Conservation (phyloP, 2,113 vertebrate species). For the Brachypteracias leptosomus region DNA sequence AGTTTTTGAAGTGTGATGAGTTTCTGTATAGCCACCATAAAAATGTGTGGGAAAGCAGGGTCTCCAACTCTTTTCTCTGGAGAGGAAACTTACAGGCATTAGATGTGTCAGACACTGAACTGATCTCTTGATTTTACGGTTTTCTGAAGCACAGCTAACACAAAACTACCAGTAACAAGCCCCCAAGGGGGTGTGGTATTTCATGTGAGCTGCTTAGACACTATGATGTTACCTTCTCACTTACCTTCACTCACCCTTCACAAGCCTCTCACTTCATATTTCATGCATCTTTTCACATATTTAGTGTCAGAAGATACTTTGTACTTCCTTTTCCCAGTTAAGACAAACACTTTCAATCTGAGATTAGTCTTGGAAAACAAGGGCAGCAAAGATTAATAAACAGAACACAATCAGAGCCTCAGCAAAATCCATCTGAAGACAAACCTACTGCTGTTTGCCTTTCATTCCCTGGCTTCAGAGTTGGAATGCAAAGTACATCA, state of each 20-base stretch:
- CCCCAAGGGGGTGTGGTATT: not conserved
- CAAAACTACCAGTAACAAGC: not conserved
- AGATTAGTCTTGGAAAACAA: slow-evolving; percentile 48
- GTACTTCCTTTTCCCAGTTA: slow-evolving; percentile 66
- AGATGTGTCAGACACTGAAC: not conserved
- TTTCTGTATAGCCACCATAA: not conserved
- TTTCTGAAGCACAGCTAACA: not conserved
- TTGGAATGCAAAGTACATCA: not conserved
- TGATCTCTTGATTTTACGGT: not conserved
- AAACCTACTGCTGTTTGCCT: not conserved
- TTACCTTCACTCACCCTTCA: slow-evolving; percentile 2
- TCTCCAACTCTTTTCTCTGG: not conserved
- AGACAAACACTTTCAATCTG: slow-evolving; percentile 74
- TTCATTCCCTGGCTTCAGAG: not conserved
- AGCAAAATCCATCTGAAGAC: not conserved
- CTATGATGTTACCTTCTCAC: not conserved
- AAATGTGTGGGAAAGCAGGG: not conserved
- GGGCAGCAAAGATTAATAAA: slow-evolving; percentile 36
- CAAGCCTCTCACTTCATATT: not conserved
- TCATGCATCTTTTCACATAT: not conserved
- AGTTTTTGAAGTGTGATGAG: not conserved
- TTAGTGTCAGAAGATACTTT: not conserved
- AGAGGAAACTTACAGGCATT: not conserved
- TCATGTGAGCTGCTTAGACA: not conserved
- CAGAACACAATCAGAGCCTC: slow-evolving; percentile 14